A percentile compares a stretch with the other conserved stretches of the same genome.
Conservation (phyloP, 2,888 invertebrate species). For the Microplitis manilae region DNA sequence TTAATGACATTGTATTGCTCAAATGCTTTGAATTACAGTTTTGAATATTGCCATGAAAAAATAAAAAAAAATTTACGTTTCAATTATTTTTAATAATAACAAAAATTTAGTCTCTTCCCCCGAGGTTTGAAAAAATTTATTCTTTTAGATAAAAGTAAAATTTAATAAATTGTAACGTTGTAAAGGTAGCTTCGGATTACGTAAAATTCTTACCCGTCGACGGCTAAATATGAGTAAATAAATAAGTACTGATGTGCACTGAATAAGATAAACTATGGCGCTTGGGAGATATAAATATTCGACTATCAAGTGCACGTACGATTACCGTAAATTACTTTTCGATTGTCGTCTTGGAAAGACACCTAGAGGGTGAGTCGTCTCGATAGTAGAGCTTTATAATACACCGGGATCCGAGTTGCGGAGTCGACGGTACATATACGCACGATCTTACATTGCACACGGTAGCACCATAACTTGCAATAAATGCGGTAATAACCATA, state of each 20-base stretch:
- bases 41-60: neutral
- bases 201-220: neutral
- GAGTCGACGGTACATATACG: constrained; percentile 15
- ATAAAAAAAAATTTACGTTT: neutral
- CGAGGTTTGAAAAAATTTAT: too few species aligned
- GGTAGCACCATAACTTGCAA: constrained; percentile 62
- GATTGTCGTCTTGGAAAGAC: constrained; percentile 58
- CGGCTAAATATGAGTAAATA: neutral
- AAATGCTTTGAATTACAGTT: neutral
- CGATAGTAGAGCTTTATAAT: neutral
- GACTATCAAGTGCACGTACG: constrained; percentile 54
- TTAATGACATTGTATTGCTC: neutral
- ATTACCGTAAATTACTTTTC: constrained; percentile 64
- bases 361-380: neutral
- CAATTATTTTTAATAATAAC: neutral
- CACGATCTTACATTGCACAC: constrained; percentile 51
- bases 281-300: constrained; percentile 2
- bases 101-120: neutral
- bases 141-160: too few species aligned
- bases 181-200: too few species aligned
- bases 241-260: constrained; percentile 30
- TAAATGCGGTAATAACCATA: constrained; percentile 64
- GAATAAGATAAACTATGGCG: constrained; percentile 14
- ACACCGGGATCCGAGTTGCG: neutral
- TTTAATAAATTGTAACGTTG: too few species aligned